A percentile compares a stretch with the other conserved stretches of the same genome.
Evolutionary conservation across 1,140 invertebrate genomes (phyloP).

Genomic region (Lucilia sericata): DNA sequence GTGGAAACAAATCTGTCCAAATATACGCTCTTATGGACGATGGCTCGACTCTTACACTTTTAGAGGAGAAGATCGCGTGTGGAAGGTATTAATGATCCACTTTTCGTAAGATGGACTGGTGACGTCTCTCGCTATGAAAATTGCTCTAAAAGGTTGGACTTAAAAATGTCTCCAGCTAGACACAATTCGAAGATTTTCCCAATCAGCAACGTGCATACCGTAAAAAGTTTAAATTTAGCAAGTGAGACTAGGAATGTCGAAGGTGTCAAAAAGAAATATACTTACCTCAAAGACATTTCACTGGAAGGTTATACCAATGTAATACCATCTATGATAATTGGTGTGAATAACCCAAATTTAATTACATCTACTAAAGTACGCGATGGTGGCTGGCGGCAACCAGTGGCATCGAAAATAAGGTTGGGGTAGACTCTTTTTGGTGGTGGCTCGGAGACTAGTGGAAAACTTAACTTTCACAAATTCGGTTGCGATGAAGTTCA

Average conservation of each 20-base stretch:
- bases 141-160: neutral
- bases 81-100: neutral
- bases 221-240: constrained; percentile 27
- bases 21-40: constrained; percentile 16
- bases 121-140: neutral
- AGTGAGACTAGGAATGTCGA: neutral
- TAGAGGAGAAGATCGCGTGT: constrained; percentile 3
- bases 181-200: neutral
- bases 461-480: neutral
- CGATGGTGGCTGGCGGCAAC: neutral
- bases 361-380: too few species aligned
- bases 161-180: neutral
- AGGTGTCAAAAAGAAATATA: neutral
- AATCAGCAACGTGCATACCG: constrained; percentile 28
- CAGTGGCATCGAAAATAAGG: neutral
- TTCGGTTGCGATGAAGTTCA: neutral
- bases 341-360: too few species aligned
- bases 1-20: neutral
- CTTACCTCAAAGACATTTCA: constrained; percentile 20
- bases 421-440: constrained; percentile 20
- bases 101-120: constrained; percentile 34
- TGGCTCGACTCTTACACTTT: constrained; percentile 10
- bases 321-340: constrained; percentile 2
- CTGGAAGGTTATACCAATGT: neutral
- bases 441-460: neutral